Evolutionary conservation across 1,140 invertebrate species (phyloP), one percentile per base, ranked within the genome.

Genomic region (Colletes latitarsis): DNA sequence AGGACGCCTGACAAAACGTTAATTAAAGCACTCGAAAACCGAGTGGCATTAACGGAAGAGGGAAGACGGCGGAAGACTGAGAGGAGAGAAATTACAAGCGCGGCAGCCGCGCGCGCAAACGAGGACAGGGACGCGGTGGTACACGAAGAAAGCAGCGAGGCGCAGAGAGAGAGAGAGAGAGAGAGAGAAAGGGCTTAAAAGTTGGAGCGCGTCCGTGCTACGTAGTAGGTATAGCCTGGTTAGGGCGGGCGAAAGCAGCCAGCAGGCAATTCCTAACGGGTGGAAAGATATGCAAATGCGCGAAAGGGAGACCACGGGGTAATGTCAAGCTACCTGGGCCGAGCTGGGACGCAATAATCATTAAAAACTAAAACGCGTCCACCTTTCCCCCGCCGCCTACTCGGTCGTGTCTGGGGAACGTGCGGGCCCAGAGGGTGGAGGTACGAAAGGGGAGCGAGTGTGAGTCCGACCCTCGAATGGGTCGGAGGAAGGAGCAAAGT

Each of bases 251-350:
- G 86, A 88, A 81, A 81, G 71, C 84, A 88, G 87, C 82, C 77
- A 73, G 77, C 74, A 82, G 86, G 88, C 87, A 90, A 92, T 91
- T 92, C 90, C 89, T 91, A 90, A 90, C 89, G 88, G 87, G 73
- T 90, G 85, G 88, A 92, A 91, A 91, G 91, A 92, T 92, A 93
- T 93, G 92, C 91, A 91, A 92, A 92, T 91, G 89, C 74, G 76
- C 79, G 71, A 77, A 77, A 81, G 83, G 80, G 82, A 82, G 81
- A 88, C 74, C 83, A 60, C 83, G 57, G 58, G 77, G 60, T 86
- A 87, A 85, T 87, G 83, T 77, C 77, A 82, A 79, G 86, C 88
- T 87, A 82, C 83, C 87, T 87, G 87, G 76, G 78, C 83, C 83
- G 82, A 80, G 79, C 85, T 68, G 78, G 82, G 79, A 86, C 80